phyloP scores from a whole-genome alignment of 2,888 invertebrate species.

The Entomobrya proxima region DNA sequence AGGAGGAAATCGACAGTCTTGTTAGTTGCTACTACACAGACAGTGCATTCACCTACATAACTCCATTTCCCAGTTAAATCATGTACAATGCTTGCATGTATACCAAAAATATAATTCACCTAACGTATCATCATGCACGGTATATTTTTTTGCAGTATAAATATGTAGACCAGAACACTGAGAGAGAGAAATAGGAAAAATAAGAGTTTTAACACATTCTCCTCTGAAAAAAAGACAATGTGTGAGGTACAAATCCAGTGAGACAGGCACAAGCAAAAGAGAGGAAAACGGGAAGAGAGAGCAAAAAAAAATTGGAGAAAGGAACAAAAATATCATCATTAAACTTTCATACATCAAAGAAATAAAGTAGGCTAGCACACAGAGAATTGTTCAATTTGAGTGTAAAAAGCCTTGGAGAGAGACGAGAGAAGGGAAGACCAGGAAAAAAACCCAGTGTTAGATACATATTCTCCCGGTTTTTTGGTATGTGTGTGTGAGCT shows the following conservation, averaged over 20 bases:
- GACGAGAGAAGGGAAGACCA: constrained; percentile 20
- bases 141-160: no score
- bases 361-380: constrained; percentile 70
- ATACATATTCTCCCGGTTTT: no score
- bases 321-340: constrained; percentile 75
- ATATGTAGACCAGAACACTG: no score
- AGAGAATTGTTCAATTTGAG: constrained; percentile 71
- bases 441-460: not conserved
- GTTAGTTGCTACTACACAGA: no score
- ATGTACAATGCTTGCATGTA: no score
- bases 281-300: constrained; percentile 55
- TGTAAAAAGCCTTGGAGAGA: constrained; percentile 52
- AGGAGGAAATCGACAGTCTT: constrained; percentile 33
- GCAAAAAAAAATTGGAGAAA: constrained; percentile 45
- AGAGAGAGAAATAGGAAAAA: no score
- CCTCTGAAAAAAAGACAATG: no score
- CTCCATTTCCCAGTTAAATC: no score
- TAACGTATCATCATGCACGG: no score
- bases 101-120: no score
- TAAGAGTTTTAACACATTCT: no score
- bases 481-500: not conserved
- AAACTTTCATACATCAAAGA: constrained; percentile 75
- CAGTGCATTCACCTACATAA: constrained; percentile 39
- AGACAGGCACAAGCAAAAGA: constrained; percentile 45
- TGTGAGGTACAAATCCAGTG: constrained; percentile 27